Evolutionary conservation across 2,797 vertebrate species (phyloP), one percentile per base, ranked within the genome.

Genomic region (Bufotes viridis): DNA sequence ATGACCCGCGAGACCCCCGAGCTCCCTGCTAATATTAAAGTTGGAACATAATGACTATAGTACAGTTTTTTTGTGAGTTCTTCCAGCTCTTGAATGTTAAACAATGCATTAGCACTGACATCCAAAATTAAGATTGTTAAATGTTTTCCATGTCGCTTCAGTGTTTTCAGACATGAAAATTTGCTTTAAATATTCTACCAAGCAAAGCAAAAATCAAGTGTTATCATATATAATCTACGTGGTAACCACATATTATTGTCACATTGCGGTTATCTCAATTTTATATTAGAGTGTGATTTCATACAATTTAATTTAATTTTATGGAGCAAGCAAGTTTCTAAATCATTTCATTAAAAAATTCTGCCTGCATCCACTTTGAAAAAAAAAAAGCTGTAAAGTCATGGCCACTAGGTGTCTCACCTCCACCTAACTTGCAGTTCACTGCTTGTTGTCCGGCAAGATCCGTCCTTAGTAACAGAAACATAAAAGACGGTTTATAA

Each of bases 41-140:
- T 69, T 69, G 63, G 84, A 79, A 65, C 67, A 42, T 79, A 86
- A 86, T 86, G 63, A 79, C 61, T 69, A 67, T n/a, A 17, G 22
- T 78, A 34, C 22, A 29, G 7, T 69, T 22, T 53, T 53, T 65
- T 42, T 29, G 51, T 55, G 26, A 65, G 61, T 79, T 57, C 49
- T 53, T 51, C 18, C 76, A 17, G 60, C 61, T 78, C 75, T 57
- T 86, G 51, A 86, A 86, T 86, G 84, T 79, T 86, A 86, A 78
- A 65, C 72, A 61, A 69, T 18, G 60, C 84, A 79, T 86, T 86
- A 65, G 58, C 26, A 26, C 57, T 65, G 72, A 78, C 72, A 76
- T 76, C n/a, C 17, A 76, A 65, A 85, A 75, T 60, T 72, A 55
- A 60, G 8, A 75, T 84, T 24, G n/a, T 69, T n/a, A 60, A 84